These are phyloP conservation scores for Ochlodes sylvanus DNA, from an alignment of 2,888 invertebrate genomes.

Conservation along the genomic window DNA sequence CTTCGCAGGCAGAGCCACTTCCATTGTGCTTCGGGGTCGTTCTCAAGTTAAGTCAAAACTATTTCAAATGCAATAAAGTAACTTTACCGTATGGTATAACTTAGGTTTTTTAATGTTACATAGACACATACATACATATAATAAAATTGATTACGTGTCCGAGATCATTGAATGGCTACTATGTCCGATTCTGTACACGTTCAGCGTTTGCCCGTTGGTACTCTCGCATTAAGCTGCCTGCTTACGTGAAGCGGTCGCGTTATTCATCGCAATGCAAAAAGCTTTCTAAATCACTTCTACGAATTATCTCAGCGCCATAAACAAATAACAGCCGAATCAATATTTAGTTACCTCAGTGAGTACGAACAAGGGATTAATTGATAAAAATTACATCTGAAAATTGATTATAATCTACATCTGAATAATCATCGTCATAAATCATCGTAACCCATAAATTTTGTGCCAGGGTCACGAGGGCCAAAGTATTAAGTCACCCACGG, in stretches of 20 bases:
- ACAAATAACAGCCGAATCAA: neutral
- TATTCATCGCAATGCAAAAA: neutral
- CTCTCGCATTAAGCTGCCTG: constrained; percentile 11
- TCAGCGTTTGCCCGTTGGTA: constrained; percentile 10
- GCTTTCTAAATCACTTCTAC: neutral
- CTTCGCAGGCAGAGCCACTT: no score
- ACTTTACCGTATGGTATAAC: neutral
- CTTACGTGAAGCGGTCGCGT: neutral
- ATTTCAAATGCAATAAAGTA: neutral
- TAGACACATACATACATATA: neutral
- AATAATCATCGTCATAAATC: no score
- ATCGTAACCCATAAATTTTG: no score
- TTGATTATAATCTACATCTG: no score
- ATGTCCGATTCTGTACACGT: constrained; percentile 25
- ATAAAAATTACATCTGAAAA: no score
- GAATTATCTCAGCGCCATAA: neutral
- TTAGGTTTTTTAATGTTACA: neutral
- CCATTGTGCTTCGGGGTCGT: no score
- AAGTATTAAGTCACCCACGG: no score
- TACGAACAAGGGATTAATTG: no score
- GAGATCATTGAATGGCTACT: constrained; percentile 17
- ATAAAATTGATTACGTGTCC: constrained; percentile 21
- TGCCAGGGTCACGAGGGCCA: no score
- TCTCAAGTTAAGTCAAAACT: no score
- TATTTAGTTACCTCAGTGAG: no score